These are phyloP conservation scores for Acrossocheilus wenchowensis DNA, from an alignment of 2,797 vertebrate species.

Conservation along the genomic window DNA sequence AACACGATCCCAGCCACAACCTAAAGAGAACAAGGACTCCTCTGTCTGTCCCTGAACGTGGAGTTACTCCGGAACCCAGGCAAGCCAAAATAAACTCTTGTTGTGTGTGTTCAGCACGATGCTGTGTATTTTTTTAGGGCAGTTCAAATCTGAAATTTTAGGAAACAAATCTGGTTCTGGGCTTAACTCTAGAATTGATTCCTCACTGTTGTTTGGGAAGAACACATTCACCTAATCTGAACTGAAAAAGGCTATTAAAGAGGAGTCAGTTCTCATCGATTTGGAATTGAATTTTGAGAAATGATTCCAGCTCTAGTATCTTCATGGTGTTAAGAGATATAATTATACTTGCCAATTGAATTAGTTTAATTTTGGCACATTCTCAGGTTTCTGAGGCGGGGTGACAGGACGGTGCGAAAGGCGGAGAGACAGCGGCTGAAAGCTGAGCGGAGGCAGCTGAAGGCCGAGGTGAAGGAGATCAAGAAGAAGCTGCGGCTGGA, in stretches of 20 bases:
- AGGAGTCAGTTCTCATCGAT: not conserved
- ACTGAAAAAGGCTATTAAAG: not conserved
- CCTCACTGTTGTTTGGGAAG: not conserved
- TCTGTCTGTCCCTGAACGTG: conserved; percentile 81
- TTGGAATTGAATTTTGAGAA: not conserved
- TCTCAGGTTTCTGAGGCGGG: conserved; percentile 91
- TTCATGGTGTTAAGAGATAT: not conserved
- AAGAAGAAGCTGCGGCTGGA: conserved; percentile 97
- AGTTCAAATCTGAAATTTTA: not conserved
- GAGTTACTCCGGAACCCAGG: conserved; percentile 82
- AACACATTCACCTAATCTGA: not conserved
- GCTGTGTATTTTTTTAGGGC: not conserved
- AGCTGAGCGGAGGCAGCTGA: conserved; percentile 94
- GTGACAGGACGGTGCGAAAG: conserved; percentile 95
- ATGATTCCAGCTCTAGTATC: not conserved
- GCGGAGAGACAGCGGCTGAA: conserved; percentile 95
- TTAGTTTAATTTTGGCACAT: conserved; percentile 66
- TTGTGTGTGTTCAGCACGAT: not conserved
- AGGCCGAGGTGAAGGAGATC: conserved; percentile 96
- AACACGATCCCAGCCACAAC: conserved; percentile 89
- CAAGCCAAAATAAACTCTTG: conserved; percentile 60
- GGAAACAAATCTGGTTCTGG: not conserved
- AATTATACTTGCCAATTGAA: conserved; percentile 63
- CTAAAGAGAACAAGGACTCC: conserved; percentile 91
- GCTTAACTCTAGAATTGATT: not conserved